Evolutionary conservation across 1,140 invertebrate species (phyloP), one percentile per base, ranked within the genome.

Genomic region (Calliopsis andreniformis): DNA sequence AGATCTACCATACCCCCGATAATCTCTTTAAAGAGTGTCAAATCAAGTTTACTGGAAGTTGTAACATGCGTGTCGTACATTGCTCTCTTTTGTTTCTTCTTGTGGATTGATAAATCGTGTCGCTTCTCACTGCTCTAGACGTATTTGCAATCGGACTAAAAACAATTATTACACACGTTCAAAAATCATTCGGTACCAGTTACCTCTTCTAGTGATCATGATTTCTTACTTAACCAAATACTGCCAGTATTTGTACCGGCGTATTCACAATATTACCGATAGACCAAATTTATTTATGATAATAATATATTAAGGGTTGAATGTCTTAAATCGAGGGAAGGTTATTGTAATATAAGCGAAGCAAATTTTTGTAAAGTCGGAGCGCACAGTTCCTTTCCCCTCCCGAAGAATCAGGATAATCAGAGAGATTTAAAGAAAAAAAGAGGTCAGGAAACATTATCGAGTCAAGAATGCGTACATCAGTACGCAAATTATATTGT

Each of bases 251-350:
- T 88, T 86, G 70, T 88, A 90, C 87, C 84, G 90, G 90, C 89
- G 90, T 92, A 92, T 92, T 91, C 89, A 91, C 88, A 90, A 91
- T 92, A 92, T 92, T 92, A 92, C 89, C 90, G 88, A 92, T 92
- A 92, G 90, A 92, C 91, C 91, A 92, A 92, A 92, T 91, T 92
- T 92, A 92, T 92, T 92, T 92, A 92, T 92, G 91, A 91, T 91
- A 91, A 92, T 92, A 92, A 91, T 92, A 92, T 92, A 91, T 91
- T 90, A 84, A 91, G 87, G 87, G 87, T 89, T 89, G 86, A 83
- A 91, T 88, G 85, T 91, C 87, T 87, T 89, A 85, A 91, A 87
- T 85, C 83, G 81, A 87, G 86, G 84, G 83, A 87, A 87, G 81
- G 87, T 90, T 92, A 91, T 89, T 92, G 89, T 92, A 91, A 89